Base-by-base conservation (phyloP, 2,797 vertebrate species). In the Spheniscus humboldti region DNA sequence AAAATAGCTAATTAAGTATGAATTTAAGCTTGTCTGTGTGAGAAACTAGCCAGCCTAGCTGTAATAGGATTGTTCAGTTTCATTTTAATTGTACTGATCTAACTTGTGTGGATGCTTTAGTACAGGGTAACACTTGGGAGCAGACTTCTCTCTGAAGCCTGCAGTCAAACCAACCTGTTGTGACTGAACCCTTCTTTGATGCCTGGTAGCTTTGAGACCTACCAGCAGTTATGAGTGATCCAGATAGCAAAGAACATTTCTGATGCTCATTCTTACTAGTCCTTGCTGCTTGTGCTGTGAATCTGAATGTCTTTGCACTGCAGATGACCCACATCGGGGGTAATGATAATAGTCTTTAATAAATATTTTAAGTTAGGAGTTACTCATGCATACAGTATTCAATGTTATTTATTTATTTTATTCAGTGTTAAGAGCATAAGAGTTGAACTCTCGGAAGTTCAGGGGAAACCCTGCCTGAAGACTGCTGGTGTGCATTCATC, bases 51-150 rank as follows among this genome's bases (percentile, higher is more conserved):
- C 69, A n/a, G 96, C 73, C 69, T 84, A 25, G 82, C 87, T 76
- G 52, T 94, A 91, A 94, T 81, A 48, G 94, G 93, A 92, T 96
- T 95, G 88, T 24, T 93, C 41, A 3, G 7, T 41, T 79, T 97
- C 0, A 0, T 81, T 95, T 95, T 94, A 95, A 95, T 94, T 81
- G 86, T 33, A 62, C 76, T 76, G 41, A 52, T 83, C n/a, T 60
- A 13, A 67, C 64, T 59, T 1, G 25, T 10, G 45, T 28, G 82
- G 11, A 9, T 75, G 76, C 66, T 74, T 63, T 83, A 52, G 33
- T 33, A 30, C 33, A 27, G n/a, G 62, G 18, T 10, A 33, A 7
- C 2, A 2, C 53, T 10, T 37, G 31, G 75, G 64, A 80, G 72
- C 59, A 67, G 74, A 9, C 24, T 74, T 48, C 37, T 30, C 35